These are phyloP conservation scores for Porites cylindrica DNA, from an alignment of 92 coral and sea anemone genomes.

Conservation along the genomic window DNA sequence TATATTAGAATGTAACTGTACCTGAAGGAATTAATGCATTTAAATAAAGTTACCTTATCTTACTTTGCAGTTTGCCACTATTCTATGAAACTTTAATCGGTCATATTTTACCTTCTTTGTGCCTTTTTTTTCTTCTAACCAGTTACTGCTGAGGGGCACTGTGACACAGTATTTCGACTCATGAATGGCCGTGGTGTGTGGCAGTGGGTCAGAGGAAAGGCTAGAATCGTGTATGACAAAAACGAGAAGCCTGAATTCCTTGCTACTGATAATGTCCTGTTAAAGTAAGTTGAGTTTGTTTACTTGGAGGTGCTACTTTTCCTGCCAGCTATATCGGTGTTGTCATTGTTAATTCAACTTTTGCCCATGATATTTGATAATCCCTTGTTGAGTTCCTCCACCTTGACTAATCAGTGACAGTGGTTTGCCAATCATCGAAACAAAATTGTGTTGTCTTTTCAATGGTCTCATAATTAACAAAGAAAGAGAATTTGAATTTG, in stretches of 20 bases:
- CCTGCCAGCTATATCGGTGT: neutral
- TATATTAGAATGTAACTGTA: no score
- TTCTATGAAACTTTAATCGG: neutral
- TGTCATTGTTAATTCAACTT: neutral
- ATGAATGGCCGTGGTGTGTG: constrained; percentile 68
- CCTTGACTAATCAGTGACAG: no score
- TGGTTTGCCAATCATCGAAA: no score
- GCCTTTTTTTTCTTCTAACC: neutral
- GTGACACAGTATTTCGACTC: constrained; percentile 71
- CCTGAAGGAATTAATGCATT: no score
- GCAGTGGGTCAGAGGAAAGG: constrained; percentile 89
- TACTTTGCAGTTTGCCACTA: neutral
- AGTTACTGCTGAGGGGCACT: constrained; percentile 48
- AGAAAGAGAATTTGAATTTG: no score
- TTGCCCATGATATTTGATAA: neutral
- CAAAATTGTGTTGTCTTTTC: no score
- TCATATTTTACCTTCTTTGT: neutral
- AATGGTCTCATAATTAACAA: no score
- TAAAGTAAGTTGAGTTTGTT: constrained; percentile 46
- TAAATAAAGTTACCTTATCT: no score
- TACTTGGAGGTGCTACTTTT: neutral
- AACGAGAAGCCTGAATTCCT: constrained; percentile 55
- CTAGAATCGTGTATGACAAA: constrained; percentile 64
- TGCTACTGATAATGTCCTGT: constrained; percentile 61
- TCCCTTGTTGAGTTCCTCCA: no score